phyloP scores from a whole-genome alignment of 2,797 vertebrate genomes.

The Anniella stebbinsi region DNA sequence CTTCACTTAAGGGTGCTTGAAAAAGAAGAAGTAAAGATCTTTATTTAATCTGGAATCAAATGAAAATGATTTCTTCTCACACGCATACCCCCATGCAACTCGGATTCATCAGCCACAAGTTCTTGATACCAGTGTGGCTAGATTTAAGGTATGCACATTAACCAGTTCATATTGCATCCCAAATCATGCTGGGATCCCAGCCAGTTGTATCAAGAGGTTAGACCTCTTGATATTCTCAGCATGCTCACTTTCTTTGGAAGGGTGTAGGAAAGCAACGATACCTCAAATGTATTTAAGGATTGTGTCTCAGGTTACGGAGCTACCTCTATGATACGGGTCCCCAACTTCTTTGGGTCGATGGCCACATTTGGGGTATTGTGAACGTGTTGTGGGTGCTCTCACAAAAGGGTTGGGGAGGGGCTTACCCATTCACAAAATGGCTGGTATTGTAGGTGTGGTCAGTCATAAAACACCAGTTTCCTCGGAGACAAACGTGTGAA shows the following conservation, averaged over 20 bases:
- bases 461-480: too few species aligned
- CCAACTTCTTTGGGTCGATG: too few species aligned
- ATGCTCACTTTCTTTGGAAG: neutral
- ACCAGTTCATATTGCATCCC: neutral
- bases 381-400: too few species aligned
- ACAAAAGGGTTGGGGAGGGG: too few species aligned
- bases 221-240: neutral
- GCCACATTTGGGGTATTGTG: too few species aligned
- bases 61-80: neutral
- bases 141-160: neutral
- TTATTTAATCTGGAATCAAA: conserved; percentile 33
- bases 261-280: neutral
- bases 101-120: neutral
- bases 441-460: too few species aligned
- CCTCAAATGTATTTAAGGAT: neutral
- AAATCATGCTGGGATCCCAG: neutral
- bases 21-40: conserved; percentile 72
- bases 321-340: too few species aligned
- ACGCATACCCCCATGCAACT: neutral
- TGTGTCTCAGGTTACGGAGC: too few species aligned
- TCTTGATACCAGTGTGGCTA: neutral
- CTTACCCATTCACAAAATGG: too few species aligned
- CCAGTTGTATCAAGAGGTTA: neutral
- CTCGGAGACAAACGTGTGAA: too few species aligned
- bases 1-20: conserved; percentile 39